phyloP scores from a whole-genome alignment of 2,888 invertebrate genomes.

The Artemia sinica region DNA sequence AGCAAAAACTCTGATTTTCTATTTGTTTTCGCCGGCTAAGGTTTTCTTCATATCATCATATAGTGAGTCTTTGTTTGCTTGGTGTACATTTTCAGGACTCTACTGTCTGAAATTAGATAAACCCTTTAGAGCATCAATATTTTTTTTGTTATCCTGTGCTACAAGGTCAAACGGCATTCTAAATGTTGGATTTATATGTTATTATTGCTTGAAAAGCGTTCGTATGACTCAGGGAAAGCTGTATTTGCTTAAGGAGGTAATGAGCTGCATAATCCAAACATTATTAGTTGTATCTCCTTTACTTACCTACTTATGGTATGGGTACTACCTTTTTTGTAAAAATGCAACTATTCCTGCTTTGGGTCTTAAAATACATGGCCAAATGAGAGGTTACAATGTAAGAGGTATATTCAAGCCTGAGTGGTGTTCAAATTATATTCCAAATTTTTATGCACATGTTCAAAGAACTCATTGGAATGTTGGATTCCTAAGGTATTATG shows the following conservation, averaged over 20 bases:
- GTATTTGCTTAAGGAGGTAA: background rate
- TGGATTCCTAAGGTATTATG: constrained; percentile 70
- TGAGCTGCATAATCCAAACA: constrained; percentile 21
- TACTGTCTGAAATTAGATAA: constrained; percentile 14
- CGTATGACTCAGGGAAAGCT: background rate
- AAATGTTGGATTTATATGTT: constrained; percentile 52
- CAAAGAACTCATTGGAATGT: constrained; percentile 89
- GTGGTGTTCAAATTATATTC: constrained; percentile 35
- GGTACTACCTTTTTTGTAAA: constrained; percentile 31
- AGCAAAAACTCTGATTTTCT: constrained; percentile 58
- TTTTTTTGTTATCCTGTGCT: constrained; percentile 44
- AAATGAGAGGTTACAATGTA: constrained; percentile 32
- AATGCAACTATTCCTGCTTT: constrained; percentile 23
- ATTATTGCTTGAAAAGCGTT: background rate
- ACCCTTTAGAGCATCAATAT: constrained; percentile 23
- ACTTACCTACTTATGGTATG: constrained; percentile 31
- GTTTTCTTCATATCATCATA: constrained; percentile 89
- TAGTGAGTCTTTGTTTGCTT: constrained; percentile 71
- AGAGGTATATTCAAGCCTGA: constrained; percentile 21
- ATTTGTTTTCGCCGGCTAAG: constrained; percentile 82
- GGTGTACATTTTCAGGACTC: constrained; percentile 44
- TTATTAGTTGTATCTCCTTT: constrained; percentile 25
- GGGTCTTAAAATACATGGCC: constrained; percentile 18
- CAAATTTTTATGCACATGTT: constrained; percentile 63
- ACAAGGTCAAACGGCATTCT: constrained; percentile 65